phyloP scores from a whole-genome alignment of 2,888 invertebrate species.

The Ochropacha duplaris region DNA sequence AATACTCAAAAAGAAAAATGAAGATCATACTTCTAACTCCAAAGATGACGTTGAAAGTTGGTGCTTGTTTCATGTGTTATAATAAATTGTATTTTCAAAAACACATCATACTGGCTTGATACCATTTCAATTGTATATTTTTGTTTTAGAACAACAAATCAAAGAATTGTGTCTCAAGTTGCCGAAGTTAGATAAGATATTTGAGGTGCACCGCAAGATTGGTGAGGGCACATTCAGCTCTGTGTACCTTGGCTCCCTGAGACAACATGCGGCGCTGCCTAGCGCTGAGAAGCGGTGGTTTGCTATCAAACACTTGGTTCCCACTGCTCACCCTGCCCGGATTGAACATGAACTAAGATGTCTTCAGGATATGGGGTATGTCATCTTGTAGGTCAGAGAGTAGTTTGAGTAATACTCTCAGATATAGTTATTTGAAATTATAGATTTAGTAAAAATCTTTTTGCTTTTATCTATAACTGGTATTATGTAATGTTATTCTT shows the following conservation, averaged over 20 bases:
- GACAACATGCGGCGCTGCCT: constrained; percentile 63
- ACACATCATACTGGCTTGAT: neutral
- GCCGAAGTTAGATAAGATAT: constrained; percentile 85
- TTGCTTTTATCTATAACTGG: too few species aligned
- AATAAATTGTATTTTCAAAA: neutral
- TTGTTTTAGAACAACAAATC: constrained; percentile 64
- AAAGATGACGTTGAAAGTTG: constrained; percentile 69
- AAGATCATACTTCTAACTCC: constrained; percentile 44
- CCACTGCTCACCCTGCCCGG: constrained; percentile 92
- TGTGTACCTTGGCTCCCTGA: constrained; percentile 90
- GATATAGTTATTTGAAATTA: too few species aligned
- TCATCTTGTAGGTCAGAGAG: neutral
- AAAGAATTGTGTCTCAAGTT: constrained; percentile 72
- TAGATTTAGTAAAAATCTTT: too few species aligned
- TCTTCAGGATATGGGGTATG: constrained; percentile 89
- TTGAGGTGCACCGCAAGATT: constrained; percentile 87
- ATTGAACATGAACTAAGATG: constrained; percentile 92
- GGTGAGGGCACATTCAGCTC: constrained; percentile 95
- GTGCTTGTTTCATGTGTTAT: constrained; percentile 15
- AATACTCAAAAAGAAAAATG: constrained; percentile 52
- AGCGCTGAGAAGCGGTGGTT: constrained; percentile 82
- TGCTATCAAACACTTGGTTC: constrained; percentile 94
- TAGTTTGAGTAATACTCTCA: too few species aligned
- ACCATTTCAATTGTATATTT: neutral
- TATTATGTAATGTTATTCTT: too few species aligned